Evolutionary conservation across 2,113 vertebrate species (phyloP).

Genomic region (Oostethus manadensis): DNA sequence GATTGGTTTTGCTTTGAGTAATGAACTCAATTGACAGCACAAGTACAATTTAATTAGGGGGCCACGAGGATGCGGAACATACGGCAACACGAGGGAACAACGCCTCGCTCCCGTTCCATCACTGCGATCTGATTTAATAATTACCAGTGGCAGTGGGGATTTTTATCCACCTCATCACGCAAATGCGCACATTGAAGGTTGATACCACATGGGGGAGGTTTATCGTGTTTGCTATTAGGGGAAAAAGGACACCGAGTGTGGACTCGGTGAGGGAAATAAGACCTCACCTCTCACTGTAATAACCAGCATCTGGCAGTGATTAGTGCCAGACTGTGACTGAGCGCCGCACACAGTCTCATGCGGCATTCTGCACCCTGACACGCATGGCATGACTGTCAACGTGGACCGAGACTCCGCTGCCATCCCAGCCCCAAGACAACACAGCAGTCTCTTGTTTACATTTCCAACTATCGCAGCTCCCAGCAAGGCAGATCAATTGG

Average conservation of each 20-base stretch:
- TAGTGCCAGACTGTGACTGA: slow-evolving; percentile 44
- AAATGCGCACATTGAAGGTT: slow-evolving; percentile 19
- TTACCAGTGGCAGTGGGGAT: slow-evolving; percentile 40
- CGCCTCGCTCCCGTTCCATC: slow-evolving; percentile 48
- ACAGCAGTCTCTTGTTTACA: slow-evolving; percentile 1
- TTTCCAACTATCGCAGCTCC: slow-evolving; percentile 5
- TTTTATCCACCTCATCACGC: slow-evolving; percentile 39
- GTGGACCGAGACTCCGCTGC: neutral
- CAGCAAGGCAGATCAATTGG: neutral
- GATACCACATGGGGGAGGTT: slow-evolving; percentile 7
- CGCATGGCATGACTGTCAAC: neutral
- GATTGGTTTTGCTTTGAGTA: slow-evolving; percentile 65
- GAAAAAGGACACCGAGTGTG: neutral
- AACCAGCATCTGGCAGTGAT: slow-evolving; percentile 52
- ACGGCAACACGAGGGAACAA: slow-evolving; percentile 45
- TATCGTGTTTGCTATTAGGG: neutral
- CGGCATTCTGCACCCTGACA: slow-evolving; percentile 19
- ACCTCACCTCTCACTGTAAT: slow-evolving; percentile 35
- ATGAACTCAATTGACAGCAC: slow-evolving; percentile 59
- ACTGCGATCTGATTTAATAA: slow-evolving; percentile 64
- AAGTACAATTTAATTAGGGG: slow-evolving; percentile 66
- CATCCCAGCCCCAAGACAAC: neutral
- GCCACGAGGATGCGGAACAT: slow-evolving; percentile 51
- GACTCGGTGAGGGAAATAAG: slow-evolving; percentile 4
- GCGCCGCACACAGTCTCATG: slow-evolving; percentile 26